phyloP scores from a whole-genome alignment of 2,888 invertebrate genomes.

The Tenodera sinensis region DNA sequence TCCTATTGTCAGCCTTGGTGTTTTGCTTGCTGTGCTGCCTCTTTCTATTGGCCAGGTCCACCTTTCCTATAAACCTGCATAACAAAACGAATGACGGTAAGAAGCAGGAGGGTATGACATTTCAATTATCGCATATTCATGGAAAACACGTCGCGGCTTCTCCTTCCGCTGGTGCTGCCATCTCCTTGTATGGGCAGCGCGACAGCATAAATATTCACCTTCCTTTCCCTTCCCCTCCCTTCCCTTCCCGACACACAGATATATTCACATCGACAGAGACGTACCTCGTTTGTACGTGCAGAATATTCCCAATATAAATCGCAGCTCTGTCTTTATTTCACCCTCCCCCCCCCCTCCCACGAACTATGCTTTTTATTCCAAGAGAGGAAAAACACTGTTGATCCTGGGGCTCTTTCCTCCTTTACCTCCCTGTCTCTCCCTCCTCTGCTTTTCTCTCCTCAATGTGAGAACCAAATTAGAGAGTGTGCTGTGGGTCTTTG shows the following conservation, averaged over 20 bases:
- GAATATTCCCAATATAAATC: constrained; percentile 1
- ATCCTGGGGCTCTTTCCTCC: background rate
- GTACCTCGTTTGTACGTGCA: background rate
- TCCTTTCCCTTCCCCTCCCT: background rate
- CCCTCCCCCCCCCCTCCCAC: too few relatives aligned
- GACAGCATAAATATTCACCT: background rate
- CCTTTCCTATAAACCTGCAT: background rate
- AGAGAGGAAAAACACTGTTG: background rate
- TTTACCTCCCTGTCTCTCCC: too few relatives aligned
- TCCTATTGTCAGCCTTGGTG: too few relatives aligned
- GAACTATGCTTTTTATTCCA: background rate
- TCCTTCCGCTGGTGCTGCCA: background rate
- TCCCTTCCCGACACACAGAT: background rate
- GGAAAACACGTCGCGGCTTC: background rate
- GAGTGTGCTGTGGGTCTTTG: background rate
- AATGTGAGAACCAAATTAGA: too few relatives aligned
- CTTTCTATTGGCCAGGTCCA: too few relatives aligned
- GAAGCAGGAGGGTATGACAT: background rate
- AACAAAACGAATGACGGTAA: background rate
- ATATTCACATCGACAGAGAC: background rate
- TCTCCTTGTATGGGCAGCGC: background rate
- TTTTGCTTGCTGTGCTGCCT: too few relatives aligned
- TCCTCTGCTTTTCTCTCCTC: background rate
- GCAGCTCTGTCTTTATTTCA: background rate
- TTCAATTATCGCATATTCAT: constrained; percentile 11